Evolutionary conservation across 2,113 vertebrate species (phyloP), one percentile per base, ranked within the genome.

Genomic region (Anseranas semipalmata): DNA sequence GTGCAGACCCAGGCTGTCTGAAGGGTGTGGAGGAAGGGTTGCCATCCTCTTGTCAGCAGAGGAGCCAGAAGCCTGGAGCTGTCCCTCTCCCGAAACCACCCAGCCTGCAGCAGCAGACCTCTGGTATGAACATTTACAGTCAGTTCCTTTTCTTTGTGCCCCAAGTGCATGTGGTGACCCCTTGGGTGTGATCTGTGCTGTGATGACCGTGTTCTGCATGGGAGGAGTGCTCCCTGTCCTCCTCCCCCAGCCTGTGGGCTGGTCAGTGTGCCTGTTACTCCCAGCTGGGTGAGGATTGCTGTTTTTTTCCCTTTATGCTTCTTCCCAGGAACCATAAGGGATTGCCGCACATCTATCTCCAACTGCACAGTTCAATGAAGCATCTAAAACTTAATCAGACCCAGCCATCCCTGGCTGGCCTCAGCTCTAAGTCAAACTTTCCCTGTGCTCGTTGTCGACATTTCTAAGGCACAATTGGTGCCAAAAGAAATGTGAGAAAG

Each of bases 371-470:
- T 35, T 90, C 75, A 88, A 5, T 45, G 67, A 75, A 70, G 55
- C 68, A 46, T 46, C 68, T 59, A 50, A 84, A 59, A 56, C 27
- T 67, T 82, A 28, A 82, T 56, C 35, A 55, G 52, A 60, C 3
- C 16, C 74, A 91, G 35, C 15, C 67, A 66, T 30, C 30, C 22
- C 43, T 52, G 37, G 27, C 59, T 55, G n/a, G 37, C 50, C 53
- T 41, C 28, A n/a, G 16, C 37, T 60, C 14, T 7, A 24, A 77
- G n/a, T 70, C 87, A 83, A 53, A 28, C 19, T 76, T 70, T 58
- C 53, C 27, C 48, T 0, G 0, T 65, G 62, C 77, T 87, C 35
- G 4, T 37, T 75, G 43, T 67, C 24, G 30, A 4, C 4, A 1
- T 62, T 89, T 58, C 45, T n/a, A 48, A 91, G 85, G 39, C 33